Percentiles rank a stretch among this genome's conserved stretches.
Conservation (phyloP, 2,113 vertebrate genomes). For the Tyrannus savana region DNA sequence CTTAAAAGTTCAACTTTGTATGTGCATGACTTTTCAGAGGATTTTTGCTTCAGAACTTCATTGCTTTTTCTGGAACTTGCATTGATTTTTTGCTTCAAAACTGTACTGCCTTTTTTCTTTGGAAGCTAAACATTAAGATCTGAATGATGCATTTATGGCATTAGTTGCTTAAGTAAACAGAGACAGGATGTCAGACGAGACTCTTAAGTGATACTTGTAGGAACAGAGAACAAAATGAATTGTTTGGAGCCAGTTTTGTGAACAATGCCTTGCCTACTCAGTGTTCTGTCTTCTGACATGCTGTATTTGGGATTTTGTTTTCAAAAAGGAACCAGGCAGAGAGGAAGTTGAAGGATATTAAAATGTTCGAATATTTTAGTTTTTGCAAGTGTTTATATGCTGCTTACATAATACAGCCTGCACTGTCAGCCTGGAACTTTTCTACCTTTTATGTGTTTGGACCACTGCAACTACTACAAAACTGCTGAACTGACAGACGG, state of each 20-base stretch:
- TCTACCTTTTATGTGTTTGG: not conserved
- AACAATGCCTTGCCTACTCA: not conserved
- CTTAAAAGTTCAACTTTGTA: not conserved
- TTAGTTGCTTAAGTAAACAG: not conserved
- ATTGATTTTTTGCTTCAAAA: not conserved
- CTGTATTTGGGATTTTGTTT: not conserved
- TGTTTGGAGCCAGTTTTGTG: not conserved
- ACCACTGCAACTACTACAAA: not conserved
- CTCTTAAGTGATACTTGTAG: not conserved
- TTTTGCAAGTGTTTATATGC: not conserved
- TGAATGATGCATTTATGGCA: not conserved
- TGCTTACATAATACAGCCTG: not conserved
- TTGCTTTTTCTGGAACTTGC: not conserved
- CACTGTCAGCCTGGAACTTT: not conserved
- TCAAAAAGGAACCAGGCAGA: not conserved
- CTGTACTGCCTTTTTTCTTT: not conserved
- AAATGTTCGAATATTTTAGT: slow-evolving; percentile 3
- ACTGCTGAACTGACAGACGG: not conserved
- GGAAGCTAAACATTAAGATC: not conserved
- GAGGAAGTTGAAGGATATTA: not conserved
- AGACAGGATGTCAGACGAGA: not conserved
- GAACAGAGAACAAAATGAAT: not conserved
- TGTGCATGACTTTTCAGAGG: not conserved
- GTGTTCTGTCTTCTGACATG: not conserved
- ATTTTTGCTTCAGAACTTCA: not conserved